Percentiles rank a stretch among this genome's conserved stretches.
Conservation (phyloP, 2,113 vertebrate species). For the Hydropotes inermis region DNA sequence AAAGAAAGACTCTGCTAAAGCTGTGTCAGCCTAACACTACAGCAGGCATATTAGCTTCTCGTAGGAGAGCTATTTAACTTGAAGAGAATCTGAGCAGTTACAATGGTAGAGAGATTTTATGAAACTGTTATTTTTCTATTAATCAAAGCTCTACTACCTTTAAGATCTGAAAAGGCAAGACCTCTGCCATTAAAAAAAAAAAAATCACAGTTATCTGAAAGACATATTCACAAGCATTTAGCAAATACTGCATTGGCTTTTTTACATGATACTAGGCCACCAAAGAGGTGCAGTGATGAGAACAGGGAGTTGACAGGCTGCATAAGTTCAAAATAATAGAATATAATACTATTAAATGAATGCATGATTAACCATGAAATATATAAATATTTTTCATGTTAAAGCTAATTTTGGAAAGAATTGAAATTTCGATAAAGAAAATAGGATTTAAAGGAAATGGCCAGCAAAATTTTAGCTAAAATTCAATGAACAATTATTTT, state of each 20-base stretch:
- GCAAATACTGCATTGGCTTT: neutral
- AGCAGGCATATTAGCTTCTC: slow-evolving; percentile 32
- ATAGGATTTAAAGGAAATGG: neutral
- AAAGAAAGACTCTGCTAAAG: slow-evolving; percentile 29
- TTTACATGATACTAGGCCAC: neutral
- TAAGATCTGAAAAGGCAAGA: slow-evolving; percentile 33
- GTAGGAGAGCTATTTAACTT: slow-evolving; percentile 34
- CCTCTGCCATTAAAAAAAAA: neutral
- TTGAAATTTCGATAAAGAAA: slow-evolving; percentile 11
- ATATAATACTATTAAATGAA: slow-evolving; percentile 5
- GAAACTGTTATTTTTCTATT: slow-evolving; percentile 38
- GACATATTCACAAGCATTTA: slow-evolving; percentile 8
- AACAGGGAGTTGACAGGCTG: neutral
- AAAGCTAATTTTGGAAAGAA: neutral
- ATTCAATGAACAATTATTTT: slow-evolving; percentile 22
- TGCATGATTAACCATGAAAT: neutral
- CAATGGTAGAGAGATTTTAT: neutral
- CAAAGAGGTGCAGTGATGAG: neutral
- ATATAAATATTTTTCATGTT: neutral
- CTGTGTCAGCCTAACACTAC: neutral
- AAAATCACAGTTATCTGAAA: neutral
- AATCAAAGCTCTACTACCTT: slow-evolving; percentile 27
- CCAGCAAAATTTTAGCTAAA: neutral
- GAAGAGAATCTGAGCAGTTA: slow-evolving; percentile 30
- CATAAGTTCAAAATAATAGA: slow-evolving; percentile 9